Evolutionary conservation across 2,888 invertebrate species (phyloP), one percentile per base, ranked within the genome.

Genomic region (Cheilosia urbana): DNA sequence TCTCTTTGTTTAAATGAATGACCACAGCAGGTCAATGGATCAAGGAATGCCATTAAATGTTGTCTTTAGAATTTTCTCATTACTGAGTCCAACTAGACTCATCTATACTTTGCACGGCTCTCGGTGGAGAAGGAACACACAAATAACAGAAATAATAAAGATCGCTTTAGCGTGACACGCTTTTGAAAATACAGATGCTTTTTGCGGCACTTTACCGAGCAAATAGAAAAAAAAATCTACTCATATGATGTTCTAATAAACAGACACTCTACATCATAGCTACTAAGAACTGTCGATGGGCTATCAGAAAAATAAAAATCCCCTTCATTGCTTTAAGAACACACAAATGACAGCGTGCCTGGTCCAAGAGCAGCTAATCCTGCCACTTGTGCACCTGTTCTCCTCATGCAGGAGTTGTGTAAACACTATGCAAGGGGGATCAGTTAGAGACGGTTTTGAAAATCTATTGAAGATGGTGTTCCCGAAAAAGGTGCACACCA

Each of bases 361-460:
- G 87, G 90, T 42, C 55, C 11, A 62, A 66, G 2, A 87, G 90
- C 2, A 88, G 88, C n/a, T 51, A 30, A 63, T 0, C 90, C 91
- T 11, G 93, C 93, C 88, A 94, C 94, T 13, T 92, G 93, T 21
- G 93, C 94, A 51, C 95, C 96, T 91, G 93, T 95, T 90, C 95
- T 96, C 91, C 95, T 97, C 94, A 93, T 95, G 0, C 91, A 94
- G 85, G 94, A 95, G 85, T 94, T 98, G 89, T 93, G 95, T 30
- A 94, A 95, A 96, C 11, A 4, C 60, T 37, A 62, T 58, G 66
- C 30, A 21, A 62, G 55, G 63, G 60, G 51, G 30, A 49, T 47
- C 42, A 9, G 45, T 34, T 77, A 62, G 30, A 57, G 47, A 37
- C 30, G 51, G 7, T 24, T 63, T 34, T 53, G 9, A 11, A 71